These are phyloP conservation scores for Gerris buenoi DNA, from an alignment of 1,140 invertebrate genomes.

Conservation along the genomic window DNA sequence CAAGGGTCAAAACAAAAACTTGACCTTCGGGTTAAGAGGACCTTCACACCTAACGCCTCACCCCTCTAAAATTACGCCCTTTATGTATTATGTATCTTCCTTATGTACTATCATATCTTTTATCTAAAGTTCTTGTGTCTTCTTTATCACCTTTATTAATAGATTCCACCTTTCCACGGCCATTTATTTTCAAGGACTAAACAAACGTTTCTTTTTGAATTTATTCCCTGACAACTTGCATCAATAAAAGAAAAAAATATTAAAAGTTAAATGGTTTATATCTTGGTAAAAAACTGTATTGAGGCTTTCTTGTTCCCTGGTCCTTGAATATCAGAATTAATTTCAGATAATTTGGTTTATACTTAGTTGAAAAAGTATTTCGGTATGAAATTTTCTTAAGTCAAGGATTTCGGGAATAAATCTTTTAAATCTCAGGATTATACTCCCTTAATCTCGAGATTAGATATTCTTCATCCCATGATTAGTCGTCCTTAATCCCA, in stretches of 20 bases:
- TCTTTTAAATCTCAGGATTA: not conserved
- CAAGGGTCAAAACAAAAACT: constrained; percentile 4
- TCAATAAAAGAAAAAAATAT: not conserved
- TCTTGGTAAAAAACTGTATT: too few relatives aligned
- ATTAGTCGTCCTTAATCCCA: not conserved
- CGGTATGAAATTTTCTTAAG: not conserved
- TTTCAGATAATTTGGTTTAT: not conserved
- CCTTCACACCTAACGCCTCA: not conserved
- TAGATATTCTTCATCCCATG: not conserved
- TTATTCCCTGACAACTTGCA: not conserved
- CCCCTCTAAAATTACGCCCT: not conserved
- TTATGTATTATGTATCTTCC: not conserved
- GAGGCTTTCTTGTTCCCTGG: too few relatives aligned
- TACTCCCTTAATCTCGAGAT: not conserved
- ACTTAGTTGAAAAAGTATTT: not conserved
- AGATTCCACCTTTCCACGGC: not conserved
- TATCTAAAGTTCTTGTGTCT: not conserved
- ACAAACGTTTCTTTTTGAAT: too few relatives aligned
- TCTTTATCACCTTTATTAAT: not conserved
- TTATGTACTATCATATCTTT: not conserved
- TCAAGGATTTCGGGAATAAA: not conserved
- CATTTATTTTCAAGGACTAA: not conserved
- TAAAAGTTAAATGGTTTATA: too few relatives aligned
- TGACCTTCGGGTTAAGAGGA: not conserved
- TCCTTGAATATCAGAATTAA: not conserved